Base-by-base conservation (phyloP, 2,797 vertebrate genomes). In the Cuculus canorus region DNA sequence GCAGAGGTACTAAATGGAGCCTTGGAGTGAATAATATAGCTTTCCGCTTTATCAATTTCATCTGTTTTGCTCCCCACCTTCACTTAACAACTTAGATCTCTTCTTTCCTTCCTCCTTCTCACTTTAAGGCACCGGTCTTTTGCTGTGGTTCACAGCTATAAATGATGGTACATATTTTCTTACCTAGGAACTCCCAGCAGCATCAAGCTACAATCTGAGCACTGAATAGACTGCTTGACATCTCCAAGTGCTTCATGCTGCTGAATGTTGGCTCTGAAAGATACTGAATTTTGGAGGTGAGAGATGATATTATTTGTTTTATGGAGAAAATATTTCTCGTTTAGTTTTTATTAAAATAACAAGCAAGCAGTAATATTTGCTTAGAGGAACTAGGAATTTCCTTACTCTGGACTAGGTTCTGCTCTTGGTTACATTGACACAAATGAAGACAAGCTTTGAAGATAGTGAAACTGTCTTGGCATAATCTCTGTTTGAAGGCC, bases 21-120 rank as follows among this genome's bases (percentile, higher is more conserved):
- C 92, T 97, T 97, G 95, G 92, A 96, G 97, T 96, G 96, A 98
- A 98, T 97, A 98, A 98, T 97, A 95, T 86, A 97, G 97, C 97
- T 96, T 98, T 96, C 72, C 93, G 94, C 97, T 98, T 97, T 96
- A 98, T 98, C 88, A 97, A 96, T 97, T 97, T 98, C 52, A 81
- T 64, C 18, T 52, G 85, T 53, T 95, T 87, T 91, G 71, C 72
- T 92, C 61, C 80, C 84, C 76, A 69, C 71, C 87, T 93, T 88
- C 92, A 87, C 82, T 95, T 93, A 89, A 86, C 87, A 76, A 82
- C 71, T 32, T 59, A 87, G 88, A 81, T 83, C 52, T 96, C 86
- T 88, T 95, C 95, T 89, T 82, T 86, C 77, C 66, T 78, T 69
- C 80, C 64, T 86, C 61, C 56, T 77, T 92, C 93, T 72, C 73